phyloP scores from a whole-genome alignment of 2,113 vertebrate genomes.

The Sapayoa aenigma region DNA sequence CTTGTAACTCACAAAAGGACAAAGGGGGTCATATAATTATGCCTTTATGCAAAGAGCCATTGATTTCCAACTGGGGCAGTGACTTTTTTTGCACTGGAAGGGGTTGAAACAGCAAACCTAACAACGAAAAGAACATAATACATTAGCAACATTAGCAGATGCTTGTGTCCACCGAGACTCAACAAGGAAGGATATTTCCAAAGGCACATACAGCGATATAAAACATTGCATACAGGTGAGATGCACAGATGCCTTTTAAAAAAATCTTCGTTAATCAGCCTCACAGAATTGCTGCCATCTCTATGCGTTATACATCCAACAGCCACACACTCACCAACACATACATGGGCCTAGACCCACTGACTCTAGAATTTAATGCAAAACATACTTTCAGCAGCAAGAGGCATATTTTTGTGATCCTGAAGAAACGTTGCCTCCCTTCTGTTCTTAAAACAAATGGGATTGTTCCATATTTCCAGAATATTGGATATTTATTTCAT shows the following conservation, averaged over 20 bases:
- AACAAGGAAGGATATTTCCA: background rate
- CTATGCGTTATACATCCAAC: background rate
- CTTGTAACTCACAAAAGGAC: background rate
- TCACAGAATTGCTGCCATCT: background rate
- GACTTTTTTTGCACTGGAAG: background rate
- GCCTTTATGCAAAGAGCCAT: background rate
- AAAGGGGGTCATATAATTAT: background rate
- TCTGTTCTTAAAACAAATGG: background rate
- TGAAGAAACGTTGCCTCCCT: background rate
- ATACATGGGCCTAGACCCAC: background rate
- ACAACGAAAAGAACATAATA: background rate
- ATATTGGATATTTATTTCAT: background rate
- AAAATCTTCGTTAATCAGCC: background rate
- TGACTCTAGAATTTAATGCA: background rate
- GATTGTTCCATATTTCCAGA: background rate
- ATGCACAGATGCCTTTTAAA: background rate
- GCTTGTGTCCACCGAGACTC: background rate
- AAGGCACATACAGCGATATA: background rate
- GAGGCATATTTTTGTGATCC: background rate
- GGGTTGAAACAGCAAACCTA: background rate
- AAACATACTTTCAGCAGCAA: background rate
- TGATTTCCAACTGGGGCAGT: background rate
- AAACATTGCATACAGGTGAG: rapidly evolving
- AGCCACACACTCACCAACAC: background rate
- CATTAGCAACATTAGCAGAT: background rate